Evolutionary conservation across 2,113 vertebrate genomes (phyloP).

Genomic region (Microtus ochrogaster): DNA sequence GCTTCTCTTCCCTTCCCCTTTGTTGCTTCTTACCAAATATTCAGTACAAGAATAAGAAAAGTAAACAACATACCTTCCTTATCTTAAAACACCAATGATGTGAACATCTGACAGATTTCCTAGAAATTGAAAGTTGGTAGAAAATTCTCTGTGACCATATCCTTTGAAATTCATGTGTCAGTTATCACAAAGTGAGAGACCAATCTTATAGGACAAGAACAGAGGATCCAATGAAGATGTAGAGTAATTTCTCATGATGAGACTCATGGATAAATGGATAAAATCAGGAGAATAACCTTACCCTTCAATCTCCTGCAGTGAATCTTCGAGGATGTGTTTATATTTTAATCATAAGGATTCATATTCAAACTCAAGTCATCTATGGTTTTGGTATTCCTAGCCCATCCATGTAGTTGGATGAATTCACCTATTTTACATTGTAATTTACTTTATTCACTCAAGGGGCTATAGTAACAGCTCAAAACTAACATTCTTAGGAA

Average conservation of each 20-base stretch:
- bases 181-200: neutral
- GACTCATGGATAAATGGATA: neutral
- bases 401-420: neutral
- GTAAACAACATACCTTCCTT: neutral
- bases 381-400: neutral
- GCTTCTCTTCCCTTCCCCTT: neutral
- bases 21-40: neutral
- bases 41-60: neutral
- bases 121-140: neutral
- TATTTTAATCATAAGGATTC: neutral
- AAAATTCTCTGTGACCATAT: neutral
- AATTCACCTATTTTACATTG: slow-evolving; percentile 25
- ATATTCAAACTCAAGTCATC: neutral
- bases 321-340: neutral
- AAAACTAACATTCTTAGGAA: neutral
- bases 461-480: neutral
- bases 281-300: neutral
- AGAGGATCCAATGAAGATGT: neutral
- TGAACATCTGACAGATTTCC: neutral
- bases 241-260: neutral
- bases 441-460: slow-evolving; percentile 2
- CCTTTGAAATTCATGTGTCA: neutral
- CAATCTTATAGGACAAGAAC: neutral
- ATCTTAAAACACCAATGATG: neutral
- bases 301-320: neutral